Base-by-base conservation (phyloP, 2,113 vertebrate species). In the Lepidothrix coronata region DNA sequence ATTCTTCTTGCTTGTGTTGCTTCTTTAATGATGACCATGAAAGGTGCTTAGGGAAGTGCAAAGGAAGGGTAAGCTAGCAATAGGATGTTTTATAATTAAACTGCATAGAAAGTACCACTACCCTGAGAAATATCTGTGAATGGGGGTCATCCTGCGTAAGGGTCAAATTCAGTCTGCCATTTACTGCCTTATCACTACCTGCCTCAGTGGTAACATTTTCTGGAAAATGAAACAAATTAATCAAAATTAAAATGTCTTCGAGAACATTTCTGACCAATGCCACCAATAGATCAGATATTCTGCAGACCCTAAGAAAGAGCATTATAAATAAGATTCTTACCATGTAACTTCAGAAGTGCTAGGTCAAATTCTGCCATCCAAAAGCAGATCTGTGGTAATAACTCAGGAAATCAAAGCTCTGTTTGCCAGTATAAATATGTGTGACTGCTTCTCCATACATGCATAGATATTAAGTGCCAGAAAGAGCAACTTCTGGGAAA, bases 361-460 rank as follows among this genome's bases (percentile, higher is more conserved):
- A 55, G 51, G n/a, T n/a, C 31, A 62, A 79, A 90, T 62, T 46
- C 19, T 31, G 8, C 17, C 37, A 57, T 13, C 8, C 3, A 48
- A 65, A 82, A 51, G 5, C 3, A 75, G 6, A 67, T 5, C 5
- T 46, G 9, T 62, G 33, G 9, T 14, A 52, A 37, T 6, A 54
- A 43, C 11, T 79, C 10, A 21, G 35, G 33, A 75, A 68, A 52
- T 30, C 24, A 55, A 65, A 28, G 2, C 4, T 0, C 0, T 16
- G 3, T 35, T 85, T 82, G 1, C 6, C 23, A 30, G 4, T 24
- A n/a, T 14, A 30, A 13, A 10, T n/a, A 12, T 79, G 14, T 59
- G 20, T 4, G 5, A 21, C 4, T 68, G 23, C 5, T 63, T 76
- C 16, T 66, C 12, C 65, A 0, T 9, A 6, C 0, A 4, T 8